Evolutionary conservation across 2,797 vertebrate species (phyloP).

Genomic region (Sus cebifrons): DNA sequence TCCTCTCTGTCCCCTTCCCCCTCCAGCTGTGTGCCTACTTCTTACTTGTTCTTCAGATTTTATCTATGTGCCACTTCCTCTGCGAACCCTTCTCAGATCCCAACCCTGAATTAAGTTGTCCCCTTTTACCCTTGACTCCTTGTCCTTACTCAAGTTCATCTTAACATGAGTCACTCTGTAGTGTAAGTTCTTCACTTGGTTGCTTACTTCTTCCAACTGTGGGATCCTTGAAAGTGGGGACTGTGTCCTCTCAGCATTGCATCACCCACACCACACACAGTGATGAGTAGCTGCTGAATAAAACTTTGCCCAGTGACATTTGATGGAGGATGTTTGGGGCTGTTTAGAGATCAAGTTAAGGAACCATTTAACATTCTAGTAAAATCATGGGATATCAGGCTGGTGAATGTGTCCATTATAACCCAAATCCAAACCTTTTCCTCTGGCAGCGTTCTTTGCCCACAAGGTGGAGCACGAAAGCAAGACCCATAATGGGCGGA

Average conservation of each 20-base stretch:
- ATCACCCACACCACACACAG: neutral
- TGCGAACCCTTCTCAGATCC: neutral
- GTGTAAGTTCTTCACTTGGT: neutral
- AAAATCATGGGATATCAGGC: neutral
- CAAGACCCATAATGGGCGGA: constrained; percentile 88
- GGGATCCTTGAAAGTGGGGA: neutral
- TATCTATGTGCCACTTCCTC: neutral
- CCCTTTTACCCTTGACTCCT: neutral
- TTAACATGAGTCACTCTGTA: rapidly evolving
- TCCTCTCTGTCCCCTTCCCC: neutral
- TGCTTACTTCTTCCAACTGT: neutral
- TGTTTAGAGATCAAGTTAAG: neutral
- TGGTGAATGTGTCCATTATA: neutral
- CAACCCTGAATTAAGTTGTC: neutral
- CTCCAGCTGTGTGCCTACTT: neutral
- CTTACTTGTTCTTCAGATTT: neutral
- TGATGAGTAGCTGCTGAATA: neutral
- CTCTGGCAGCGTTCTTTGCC: constrained; percentile 94
- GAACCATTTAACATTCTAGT: neutral
- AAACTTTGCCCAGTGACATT: neutral
- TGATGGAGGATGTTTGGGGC: neutral
- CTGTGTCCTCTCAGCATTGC: neutral
- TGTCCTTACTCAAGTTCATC: neutral
- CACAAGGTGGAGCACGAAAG: constrained; percentile 96
- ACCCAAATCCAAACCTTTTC: constrained; percentile 51